Evolutionary conservation across 2,113 vertebrate species (phyloP).

Genomic region (Syngnathus typhle): DNA sequence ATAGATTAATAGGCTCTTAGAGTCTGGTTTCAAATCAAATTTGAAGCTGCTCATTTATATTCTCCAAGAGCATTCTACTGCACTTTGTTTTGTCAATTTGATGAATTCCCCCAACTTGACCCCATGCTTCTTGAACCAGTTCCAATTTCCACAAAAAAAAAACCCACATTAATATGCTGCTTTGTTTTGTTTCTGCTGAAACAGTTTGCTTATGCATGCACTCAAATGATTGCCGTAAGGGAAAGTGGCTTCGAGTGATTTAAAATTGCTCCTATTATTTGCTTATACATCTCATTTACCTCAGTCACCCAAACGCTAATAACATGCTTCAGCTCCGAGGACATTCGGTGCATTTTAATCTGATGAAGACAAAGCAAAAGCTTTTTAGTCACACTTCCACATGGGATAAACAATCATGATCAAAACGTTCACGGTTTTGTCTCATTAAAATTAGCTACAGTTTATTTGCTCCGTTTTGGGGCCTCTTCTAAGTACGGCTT

Average conservation of each 20-base stretch:
- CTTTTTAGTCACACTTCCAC: neutral
- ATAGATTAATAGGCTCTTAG: neutral
- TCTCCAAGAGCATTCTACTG: conserved; percentile 8
- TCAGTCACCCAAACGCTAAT: neutral
- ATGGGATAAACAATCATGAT: no score
- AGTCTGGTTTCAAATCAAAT: neutral
- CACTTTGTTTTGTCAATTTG: neutral
- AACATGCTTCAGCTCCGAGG: neutral
- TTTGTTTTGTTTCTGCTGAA: neutral
- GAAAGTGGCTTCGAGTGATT: neutral
- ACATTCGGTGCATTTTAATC: neutral
- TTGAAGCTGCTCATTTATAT: conserved; percentile 19
- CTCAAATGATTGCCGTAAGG: neutral
- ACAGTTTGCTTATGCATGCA: neutral
- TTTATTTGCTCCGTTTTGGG: no score
- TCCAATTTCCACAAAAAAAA: neutral
- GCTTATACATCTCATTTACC: neutral
- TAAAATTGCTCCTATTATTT: neutral
- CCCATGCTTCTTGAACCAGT: neutral
- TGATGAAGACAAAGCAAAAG: neutral
- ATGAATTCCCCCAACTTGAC: neutral
- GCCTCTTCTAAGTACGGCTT: no score
- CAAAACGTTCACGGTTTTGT: no score
- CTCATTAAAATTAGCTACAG: no score
- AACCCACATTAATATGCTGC: neutral